Base-by-base conservation (phyloP, 1,140 invertebrate genomes). In the Solenopsis fugax region DNA sequence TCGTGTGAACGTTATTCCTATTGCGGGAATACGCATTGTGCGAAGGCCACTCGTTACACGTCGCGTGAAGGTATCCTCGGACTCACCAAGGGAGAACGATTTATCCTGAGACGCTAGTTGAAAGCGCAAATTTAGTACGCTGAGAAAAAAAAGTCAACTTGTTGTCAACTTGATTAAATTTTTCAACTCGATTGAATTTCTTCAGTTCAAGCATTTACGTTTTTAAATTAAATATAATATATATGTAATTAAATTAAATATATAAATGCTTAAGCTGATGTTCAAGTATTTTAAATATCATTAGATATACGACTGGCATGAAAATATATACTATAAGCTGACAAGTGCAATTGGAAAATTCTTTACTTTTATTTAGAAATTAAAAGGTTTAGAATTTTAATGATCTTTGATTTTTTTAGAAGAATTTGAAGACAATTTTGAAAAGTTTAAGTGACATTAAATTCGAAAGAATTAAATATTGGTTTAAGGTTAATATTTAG, bases 1-100 rank as follows among this genome's bases (percentile, higher is more conserved):
- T 78, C 82, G 73, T 78, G 73, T 56, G 73, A 78, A 78, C 73
- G 80, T 65, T 78, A 85, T 85, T 85, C 82, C 82, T 85, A 85
- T 85, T 85, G 80, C 69, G 80, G 21, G 16, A 73, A 67, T 24
- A 34, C 71, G 75, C 64, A 34, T 58, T 82, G 67, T 72, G 12
- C 73, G 88, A 73, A 86, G 82, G 85, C 62, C 77, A 34, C 60
- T 16, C 41, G 67, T 48, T 84, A 56, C 58, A 72, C 24, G 45
- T 60, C 69, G 78, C 18, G 50, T 10, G 21, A 64, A 72, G 71
- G 56, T 62, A 29, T 75, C 41, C 80, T 75, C 69, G 52, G 29
- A 72, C 18, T 81, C 4, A 60, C 24, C 24, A 65, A 50, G 54
- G 29, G 54, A 72, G 12, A 58, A 73, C 37, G 9, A 29, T 45